Evolutionary conservation across 2,888 invertebrate species (phyloP).

Genomic region (Isotomurus palustris): DNA sequence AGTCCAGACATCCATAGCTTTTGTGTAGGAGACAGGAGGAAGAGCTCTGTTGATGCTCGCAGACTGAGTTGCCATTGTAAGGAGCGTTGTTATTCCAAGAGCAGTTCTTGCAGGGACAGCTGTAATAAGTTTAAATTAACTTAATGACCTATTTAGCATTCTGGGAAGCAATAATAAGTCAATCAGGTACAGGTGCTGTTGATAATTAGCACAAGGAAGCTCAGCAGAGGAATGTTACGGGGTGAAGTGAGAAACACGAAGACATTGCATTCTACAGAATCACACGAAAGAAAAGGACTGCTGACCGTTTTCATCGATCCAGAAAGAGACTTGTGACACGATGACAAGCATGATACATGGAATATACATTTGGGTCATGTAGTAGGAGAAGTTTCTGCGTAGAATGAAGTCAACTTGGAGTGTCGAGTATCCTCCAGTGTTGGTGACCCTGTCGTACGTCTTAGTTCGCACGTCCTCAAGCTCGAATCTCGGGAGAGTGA

Average conservation of each 20-base stretch:
- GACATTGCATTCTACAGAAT: too few species aligned
- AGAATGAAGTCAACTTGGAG: conserved; percentile 54
- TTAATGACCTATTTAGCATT: background rate
- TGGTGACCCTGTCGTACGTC: conserved; percentile 92
- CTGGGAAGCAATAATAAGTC: too few species aligned
- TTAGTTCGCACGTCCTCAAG: conserved; percentile 88
- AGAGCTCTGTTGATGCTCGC: conserved; percentile 40
- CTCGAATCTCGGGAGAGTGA: conserved; percentile 88
- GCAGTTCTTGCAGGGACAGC: conserved; percentile 44
- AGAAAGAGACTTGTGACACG: conserved; percentile 47
- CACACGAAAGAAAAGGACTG: too few species aligned
- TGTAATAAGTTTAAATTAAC: background rate
- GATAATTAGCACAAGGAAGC: too few species aligned
- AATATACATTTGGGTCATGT: conserved; percentile 56
- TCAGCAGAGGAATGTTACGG: too few species aligned
- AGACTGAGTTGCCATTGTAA: conserved; percentile 33
- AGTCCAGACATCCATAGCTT: conserved; percentile 55
- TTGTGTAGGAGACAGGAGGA: conserved; percentile 57
- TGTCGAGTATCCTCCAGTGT: conserved; percentile 71
- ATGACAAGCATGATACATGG: conserved; percentile 54
- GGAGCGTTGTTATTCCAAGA: conserved; percentile 53
- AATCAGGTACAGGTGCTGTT: too few species aligned
- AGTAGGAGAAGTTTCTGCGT: conserved; percentile 52
- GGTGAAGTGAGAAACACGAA: too few species aligned
- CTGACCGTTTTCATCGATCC: conserved; percentile 51